Base-by-base conservation (phyloP, 1,140 invertebrate species). In the Platyscapa corneri region DNA sequence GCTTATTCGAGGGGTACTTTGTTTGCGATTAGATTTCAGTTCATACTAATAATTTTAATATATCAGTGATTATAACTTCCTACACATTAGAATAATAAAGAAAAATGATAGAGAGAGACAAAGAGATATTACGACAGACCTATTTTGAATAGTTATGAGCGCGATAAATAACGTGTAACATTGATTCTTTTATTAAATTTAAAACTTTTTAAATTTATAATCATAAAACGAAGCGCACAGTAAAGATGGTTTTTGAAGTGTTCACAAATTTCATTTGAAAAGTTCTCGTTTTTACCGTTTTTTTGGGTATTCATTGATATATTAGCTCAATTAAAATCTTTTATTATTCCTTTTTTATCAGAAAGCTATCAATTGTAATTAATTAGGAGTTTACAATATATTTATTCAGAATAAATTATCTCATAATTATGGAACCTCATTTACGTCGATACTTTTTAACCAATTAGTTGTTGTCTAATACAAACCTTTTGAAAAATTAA, bases 171-270 rank as follows among this genome's bases (percentile, higher is more conserved):
- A 67, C 30, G 0, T 32, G 18, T 23, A 74, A 30, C 65, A 79
- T 65, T 79, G 42, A 79, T 64, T 79, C 34, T 39, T 7, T 76
- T 79, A 39, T 64, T 64, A 67, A 80, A 80, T 67, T 80, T 46
- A 23, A 67, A 16, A 39, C 27, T 67, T 37, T 23, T 42, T 65
- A 60, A 80, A 5, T 46, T 30, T 70, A 32, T 70, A 37, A 70
- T 37, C 16, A 37, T 70, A 70, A 20, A 70, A 37, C 16, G 32
- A 70, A 23, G 20, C 23, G 23, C 27, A 30, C 0, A 10, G 20
- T 34, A 16, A 65, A 30, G 30, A 30, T 14, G 23, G 0, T 37
- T 70, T 37, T 70, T 6, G 32, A 70, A 70, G 16, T 37, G 5
- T 37, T 16, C 67, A 23, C 5, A 70, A 70, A 3, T 70, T 65